Evolutionary conservation across 2,888 invertebrate species (phyloP).

Genomic region (Drosophila borealis): DNA sequence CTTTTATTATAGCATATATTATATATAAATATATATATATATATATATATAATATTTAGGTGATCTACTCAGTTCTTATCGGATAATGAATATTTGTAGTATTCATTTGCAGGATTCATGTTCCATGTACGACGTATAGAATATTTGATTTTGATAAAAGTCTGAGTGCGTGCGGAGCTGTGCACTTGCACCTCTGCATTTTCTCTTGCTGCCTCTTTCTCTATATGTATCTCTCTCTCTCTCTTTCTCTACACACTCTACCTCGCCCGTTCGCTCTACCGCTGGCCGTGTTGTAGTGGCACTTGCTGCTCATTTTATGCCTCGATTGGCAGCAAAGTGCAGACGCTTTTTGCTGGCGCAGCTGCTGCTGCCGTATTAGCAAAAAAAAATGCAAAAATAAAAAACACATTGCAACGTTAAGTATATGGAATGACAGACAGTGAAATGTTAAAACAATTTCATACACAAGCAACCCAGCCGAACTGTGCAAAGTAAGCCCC

Average conservation of each 20-base stretch:
- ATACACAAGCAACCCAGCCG: background rate
- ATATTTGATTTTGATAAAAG: slow-evolving; percentile 66
- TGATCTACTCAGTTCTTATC: slow-evolving; percentile 3
- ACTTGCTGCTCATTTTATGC: slow-evolving; percentile 82
- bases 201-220: background rate
- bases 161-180: slow-evolving; percentile 8
- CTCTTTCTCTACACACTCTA: background rate
- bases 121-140: slow-evolving; percentile 39
- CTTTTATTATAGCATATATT: too few relatives aligned
- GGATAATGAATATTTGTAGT: slow-evolving; percentile 30
- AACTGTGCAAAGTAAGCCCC: background rate
- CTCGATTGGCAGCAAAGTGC: slow-evolving; percentile 74
- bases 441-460: slow-evolving; percentile 22
- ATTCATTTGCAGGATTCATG: slow-evolving; percentile 30
- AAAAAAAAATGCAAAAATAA: slow-evolving; percentile 6
- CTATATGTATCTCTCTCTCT: background rate
- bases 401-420: slow-evolving; percentile 17
- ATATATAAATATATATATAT: too few relatives aligned
- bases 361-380: slow-evolving; percentile 16
- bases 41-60: background rate
- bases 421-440: slow-evolving; percentile 23
- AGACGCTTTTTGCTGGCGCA: slow-evolving; percentile 62
- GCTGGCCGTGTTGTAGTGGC: slow-evolving; percentile 65
- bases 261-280: background rate
- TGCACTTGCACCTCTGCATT: slow-evolving; percentile 21